These are phyloP conservation scores for Caradrina kadenii DNA, from an alignment of 2,888 invertebrate genomes.

Conservation along the genomic window DNA sequence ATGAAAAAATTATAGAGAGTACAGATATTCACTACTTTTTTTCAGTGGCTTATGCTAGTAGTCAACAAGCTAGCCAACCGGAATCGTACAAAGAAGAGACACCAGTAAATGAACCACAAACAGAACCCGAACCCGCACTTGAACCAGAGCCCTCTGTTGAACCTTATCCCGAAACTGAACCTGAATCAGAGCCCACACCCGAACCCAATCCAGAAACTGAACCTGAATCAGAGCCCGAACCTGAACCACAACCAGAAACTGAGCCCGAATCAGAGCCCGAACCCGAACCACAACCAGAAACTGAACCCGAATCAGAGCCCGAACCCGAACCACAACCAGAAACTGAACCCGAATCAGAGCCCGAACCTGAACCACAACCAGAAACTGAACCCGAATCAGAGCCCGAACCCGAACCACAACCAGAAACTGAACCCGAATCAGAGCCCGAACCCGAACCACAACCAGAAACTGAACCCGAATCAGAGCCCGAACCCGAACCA, in stretches of 20 bases:
- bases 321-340: conserved; percentile 68
- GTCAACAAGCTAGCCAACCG: background rate
- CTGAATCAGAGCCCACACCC: conserved; percentile 58
- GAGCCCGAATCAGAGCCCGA: conserved; percentile 70
- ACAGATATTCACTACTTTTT: background rate
- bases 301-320: background rate
- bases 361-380: background rate
- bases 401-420: background rate
- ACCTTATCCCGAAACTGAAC: background rate
- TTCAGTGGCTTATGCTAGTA: conserved; percentile 2
- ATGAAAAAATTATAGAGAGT: background rate
- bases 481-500: background rate
- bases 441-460: background rate
- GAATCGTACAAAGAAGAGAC: background rate
- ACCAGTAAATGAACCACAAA: background rate
- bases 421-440: background rate
- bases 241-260: conserved; percentile 77
- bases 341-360: conserved; percentile 73
- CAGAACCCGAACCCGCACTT: conserved; percentile 28
- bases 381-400: background rate
- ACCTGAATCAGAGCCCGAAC: conserved; percentile 76
- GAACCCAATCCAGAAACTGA: conserved; percentile 80
- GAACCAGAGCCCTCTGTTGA: conserved; percentile 78
- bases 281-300: conserved; percentile 63
- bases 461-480: background rate